A percentile compares a stretch with the other conserved stretches of the same genome.
Conservation (phyloP, 2,888 invertebrate species). For the Drosophila lacicola region DNA sequence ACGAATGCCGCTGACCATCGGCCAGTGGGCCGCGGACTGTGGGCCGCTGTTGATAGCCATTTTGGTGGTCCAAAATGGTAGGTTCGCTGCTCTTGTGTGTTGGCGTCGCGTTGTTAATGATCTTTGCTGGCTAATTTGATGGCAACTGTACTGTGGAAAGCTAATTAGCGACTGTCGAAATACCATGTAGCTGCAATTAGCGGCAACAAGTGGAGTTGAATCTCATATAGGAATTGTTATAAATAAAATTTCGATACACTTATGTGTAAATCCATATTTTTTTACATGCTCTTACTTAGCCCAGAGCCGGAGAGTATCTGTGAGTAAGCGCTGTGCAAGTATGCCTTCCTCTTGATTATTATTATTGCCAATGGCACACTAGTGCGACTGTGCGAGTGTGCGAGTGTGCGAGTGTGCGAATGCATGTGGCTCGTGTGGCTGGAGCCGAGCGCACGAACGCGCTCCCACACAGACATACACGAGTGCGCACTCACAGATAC, state of each 20-base stretch:
- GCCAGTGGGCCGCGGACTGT: constrained; percentile 31
- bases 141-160: constrained; percentile 40
- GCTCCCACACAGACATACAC: constrained; percentile 43
- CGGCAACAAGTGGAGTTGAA: constrained; percentile 46
- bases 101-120: constrained; percentile 68
- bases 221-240: constrained; percentile 19
- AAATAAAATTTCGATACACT: constrained; percentile 21
- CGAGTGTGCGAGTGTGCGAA: constrained; percentile 13
- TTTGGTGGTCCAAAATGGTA: constrained; percentile 48
- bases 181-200: constrained; percentile 6
- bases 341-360: constrained; percentile 59
- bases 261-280: constrained; percentile 1
- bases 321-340: constrained; percentile 38
- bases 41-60: constrained; percentile 57
- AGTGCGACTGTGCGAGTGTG: constrained; percentile 17
- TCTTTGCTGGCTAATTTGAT: constrained; percentile 37
- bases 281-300: constrained; percentile 28
- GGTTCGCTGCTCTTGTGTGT: constrained; percentile 37
- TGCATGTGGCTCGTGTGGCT: constrained; percentile 40
- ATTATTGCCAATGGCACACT: constrained; percentile 73
- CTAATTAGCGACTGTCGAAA: constrained; percentile 47
- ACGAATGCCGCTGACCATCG: constrained; percentile 28
- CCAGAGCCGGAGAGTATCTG: constrained; percentile 34
- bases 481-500: constrained; percentile 14
- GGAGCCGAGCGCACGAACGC: constrained; percentile 43